Evolutionary conservation across 1,140 invertebrate species (phyloP), one percentile per base, ranked within the genome.

Genomic region (Coenobita brevimanus): DNA sequence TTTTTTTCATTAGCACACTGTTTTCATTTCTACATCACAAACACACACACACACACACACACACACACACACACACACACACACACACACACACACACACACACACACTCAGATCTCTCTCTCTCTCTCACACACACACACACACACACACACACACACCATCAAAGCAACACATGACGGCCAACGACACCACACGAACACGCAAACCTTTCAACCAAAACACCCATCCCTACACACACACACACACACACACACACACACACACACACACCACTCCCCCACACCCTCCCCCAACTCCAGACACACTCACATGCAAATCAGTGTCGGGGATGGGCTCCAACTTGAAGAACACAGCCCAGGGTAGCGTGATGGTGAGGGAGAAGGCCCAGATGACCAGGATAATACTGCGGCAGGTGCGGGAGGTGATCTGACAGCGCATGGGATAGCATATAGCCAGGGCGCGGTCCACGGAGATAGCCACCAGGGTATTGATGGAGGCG

Each of bases 401-500:
- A 69, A 93, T 92, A 1, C 92, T 69, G 2, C 92, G 91, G 33
- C 93, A 93, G 21, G 91, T 92, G 27, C 92, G 90, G n/a, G 93
- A 92, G 2, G 93, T 93, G 90, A 95, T 93, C 89, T 94, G 93
- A 54, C 92, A 93, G 71, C 93, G 92, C 90, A 95, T 91, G 36
- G 94, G 94, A 89, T 93, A 94, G 90, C 94, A 94, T 60, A 95
- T 95, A 36, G 94, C 94, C 43, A 94, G 91, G 91, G 93, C 93
- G 75, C 93, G 93, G 91, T 95, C 95, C 30, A 95, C 91, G 0
- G 94, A 94, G 60, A 95, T 95, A 50, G 94, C 94, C 41, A 95
- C 94, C 67, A 95, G 91, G 0, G 94, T 95, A 91, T 95, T 94
- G 75, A 95, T 94, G 2, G 94, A 95, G 3, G 94, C 94, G 83